Percentiles rank a stretch among this genome's conserved stretches.
phyloP scores from a whole-genome alignment of 2,888 invertebrate genomes.

The Drosophila vallismaia region DNA sequence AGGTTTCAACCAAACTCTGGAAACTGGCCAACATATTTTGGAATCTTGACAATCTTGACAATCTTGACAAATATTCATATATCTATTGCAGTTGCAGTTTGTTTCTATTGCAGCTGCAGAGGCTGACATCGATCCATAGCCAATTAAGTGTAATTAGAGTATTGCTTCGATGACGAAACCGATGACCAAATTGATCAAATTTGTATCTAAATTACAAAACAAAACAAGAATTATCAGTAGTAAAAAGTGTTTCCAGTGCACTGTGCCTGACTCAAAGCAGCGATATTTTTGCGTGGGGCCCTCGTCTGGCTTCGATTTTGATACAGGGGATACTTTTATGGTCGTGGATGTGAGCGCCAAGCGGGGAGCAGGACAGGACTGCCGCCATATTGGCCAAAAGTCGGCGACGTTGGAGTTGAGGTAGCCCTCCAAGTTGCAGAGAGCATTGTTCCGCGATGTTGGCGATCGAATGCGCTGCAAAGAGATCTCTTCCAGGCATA shows the following conservation, averaged over 20 bases:
- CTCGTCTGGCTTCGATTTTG: slow-evolving; percentile 30
- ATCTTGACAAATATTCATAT: too few relatives aligned
- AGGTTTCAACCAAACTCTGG: not conserved
- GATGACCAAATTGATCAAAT: slow-evolving; percentile 28
- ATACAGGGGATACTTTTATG: slow-evolving; percentile 14
- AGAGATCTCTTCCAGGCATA: slow-evolving; percentile 62
- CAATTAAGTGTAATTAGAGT: too few relatives aligned
- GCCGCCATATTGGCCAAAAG: slow-evolving; percentile 59
- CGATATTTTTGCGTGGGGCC: slow-evolving; percentile 72
- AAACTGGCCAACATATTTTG: not conserved
- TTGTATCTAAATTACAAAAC: too few relatives aligned
- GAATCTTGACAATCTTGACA: too few relatives aligned
- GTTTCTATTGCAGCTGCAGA: slow-evolving; percentile 53
- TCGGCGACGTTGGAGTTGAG: slow-evolving; percentile 50
- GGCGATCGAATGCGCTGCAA: slow-evolving; percentile 35
- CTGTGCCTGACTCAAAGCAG: slow-evolving; percentile 48
- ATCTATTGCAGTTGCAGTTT: slow-evolving; percentile 33
- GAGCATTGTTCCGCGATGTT: slow-evolving; percentile 34
- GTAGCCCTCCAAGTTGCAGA: slow-evolving; percentile 37
- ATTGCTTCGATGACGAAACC: slow-evolving; percentile 26
- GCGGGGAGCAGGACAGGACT: slow-evolving; percentile 9
- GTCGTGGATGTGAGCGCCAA: slow-evolving; percentile 5
- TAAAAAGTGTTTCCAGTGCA: slow-evolving; percentile 18
- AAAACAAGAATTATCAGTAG: too few relatives aligned
- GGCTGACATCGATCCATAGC: too few relatives aligned